Evolutionary conservation across 2,113 vertebrate species (phyloP).

Genomic region (Elaphurus davidianus): DNA sequence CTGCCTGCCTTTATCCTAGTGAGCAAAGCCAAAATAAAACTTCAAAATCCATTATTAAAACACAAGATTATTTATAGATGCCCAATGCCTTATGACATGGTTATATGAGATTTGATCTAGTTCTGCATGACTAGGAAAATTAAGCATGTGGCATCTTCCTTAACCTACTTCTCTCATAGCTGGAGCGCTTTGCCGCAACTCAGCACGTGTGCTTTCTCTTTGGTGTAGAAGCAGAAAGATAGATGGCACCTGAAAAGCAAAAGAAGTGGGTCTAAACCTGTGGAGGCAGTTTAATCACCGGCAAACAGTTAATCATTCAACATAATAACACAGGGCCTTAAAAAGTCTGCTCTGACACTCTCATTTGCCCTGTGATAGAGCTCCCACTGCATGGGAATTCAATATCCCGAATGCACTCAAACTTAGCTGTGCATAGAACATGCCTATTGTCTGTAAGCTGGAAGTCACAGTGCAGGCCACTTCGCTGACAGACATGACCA

Average conservation of each 20-base stretch:
- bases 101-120: background rate
- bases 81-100: background rate
- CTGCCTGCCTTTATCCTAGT: background rate
- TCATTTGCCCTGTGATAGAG: constrained; percentile 43
- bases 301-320: constrained; percentile 59
- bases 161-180: background rate
- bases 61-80: background rate
- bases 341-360: constrained; percentile 34
- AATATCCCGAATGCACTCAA: constrained; percentile 22
- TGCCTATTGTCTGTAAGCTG: background rate
- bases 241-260: constrained; percentile 30
- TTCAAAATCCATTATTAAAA: constrained; percentile 15
- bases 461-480: background rate
- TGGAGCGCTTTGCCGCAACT: background rate
- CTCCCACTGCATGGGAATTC: constrained; percentile 41
- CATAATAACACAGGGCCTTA: constrained; percentile 58
- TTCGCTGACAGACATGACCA: background rate
- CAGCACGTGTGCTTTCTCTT: background rate
- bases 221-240: background rate
- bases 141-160: background rate
- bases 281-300: constrained; percentile 48
- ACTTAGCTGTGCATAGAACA: background rate
- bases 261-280: background rate
- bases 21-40: background rate
- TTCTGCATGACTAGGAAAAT: background rate